These are phyloP conservation scores for Mercenaria mercenaria DNA, from an alignment of 1,140 invertebrate species.

Conservation along the genomic window DNA sequence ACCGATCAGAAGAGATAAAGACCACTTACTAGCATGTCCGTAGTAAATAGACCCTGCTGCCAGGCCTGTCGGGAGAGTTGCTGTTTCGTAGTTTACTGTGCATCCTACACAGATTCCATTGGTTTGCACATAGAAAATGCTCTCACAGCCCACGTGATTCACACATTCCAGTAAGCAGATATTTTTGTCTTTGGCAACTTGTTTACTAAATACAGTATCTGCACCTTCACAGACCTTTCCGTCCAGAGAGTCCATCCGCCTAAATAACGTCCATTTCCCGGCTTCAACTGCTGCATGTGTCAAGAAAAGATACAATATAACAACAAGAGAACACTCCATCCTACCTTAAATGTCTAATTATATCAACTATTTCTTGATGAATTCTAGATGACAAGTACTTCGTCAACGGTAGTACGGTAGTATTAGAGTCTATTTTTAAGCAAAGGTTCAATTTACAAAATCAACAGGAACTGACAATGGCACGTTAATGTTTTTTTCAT, in stretches of 20 bases:
- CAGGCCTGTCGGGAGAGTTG: background rate
- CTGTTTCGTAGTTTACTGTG: background rate
- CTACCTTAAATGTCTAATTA: no score
- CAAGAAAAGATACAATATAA: no score
- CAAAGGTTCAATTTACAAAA: no score
- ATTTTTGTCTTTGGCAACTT: background rate
- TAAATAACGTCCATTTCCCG: background rate
- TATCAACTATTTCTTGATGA: no score
- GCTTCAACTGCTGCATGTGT: no score
- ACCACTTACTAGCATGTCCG: background rate
- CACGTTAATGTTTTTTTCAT: no score
- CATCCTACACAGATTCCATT: background rate
- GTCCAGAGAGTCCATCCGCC: background rate
- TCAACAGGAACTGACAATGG: no score
- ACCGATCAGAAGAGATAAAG: background rate
- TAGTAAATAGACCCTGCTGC: background rate
- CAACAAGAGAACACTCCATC: no score
- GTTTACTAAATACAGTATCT: background rate
- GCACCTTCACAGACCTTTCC: background rate
- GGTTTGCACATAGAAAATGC: background rate
- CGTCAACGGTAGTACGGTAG: no score
- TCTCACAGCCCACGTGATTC: background rate
- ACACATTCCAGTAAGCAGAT: background rate
- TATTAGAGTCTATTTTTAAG: no score
- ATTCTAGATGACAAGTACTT: no score